Evolutionary conservation across 2,113 vertebrate species (phyloP).

Genomic region (Sinocyclocheilus rhinocerous): DNA sequence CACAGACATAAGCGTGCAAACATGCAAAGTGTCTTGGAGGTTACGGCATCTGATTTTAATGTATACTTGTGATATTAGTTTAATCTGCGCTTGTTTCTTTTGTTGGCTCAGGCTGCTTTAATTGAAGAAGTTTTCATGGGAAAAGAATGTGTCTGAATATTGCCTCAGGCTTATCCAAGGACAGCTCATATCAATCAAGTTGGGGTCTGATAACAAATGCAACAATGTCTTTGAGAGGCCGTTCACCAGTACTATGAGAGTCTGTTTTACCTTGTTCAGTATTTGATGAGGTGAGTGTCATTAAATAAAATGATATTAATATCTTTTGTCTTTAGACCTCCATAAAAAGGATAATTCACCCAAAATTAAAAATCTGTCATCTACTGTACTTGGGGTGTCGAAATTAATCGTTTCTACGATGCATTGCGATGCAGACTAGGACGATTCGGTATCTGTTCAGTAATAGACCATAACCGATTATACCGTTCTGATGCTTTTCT

Average conservation of each 20-base stretch:
- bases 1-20: not conserved
- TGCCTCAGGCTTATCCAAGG: slow-evolving; percentile 59
- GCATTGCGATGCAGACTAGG: too few species aligned
- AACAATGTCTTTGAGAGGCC: slow-evolving; percentile 53
- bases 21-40: not conserved
- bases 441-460: too few species aligned
- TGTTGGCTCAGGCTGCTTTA: slow-evolving; percentile 31
- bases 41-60: not conserved
- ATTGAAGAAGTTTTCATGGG: slow-evolving; percentile 43
- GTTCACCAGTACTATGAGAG: slow-evolving; percentile 43
- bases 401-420: too few species aligned
- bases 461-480: too few species aligned
- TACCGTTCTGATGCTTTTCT: too few species aligned
- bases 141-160: slow-evolving; percentile 58
- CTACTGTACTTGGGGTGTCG: not conserved
- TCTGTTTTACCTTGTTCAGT: slow-evolving; percentile 21
- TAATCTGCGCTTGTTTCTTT: not conserved
- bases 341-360: not conserved
- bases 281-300: slow-evolving; percentile 21
- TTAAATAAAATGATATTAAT: not conserved
- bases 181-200: slow-evolving; percentile 60
- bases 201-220: slow-evolving; percentile 55
- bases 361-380: not conserved
- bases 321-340: not conserved
- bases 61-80: slow-evolving; percentile 36